phyloP scores from a whole-genome alignment of 30 jellyfish, hydroid and myxozoan species.

The Catostylus mosaicus region DNA sequence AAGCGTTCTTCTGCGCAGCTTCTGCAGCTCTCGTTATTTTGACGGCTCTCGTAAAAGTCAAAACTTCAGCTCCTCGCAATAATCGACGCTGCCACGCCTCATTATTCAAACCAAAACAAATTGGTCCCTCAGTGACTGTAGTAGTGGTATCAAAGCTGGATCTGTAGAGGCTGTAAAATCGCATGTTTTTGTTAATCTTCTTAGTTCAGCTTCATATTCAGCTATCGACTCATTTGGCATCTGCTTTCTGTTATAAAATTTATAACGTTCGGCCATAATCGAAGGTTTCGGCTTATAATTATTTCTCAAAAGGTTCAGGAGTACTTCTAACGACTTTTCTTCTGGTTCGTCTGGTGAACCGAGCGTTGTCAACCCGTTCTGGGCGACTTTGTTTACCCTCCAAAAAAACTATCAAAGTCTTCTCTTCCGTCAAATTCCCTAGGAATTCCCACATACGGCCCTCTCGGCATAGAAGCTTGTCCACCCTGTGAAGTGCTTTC shows the following conservation, averaged over 20 bases:
- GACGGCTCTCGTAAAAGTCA: conserved; percentile 54
- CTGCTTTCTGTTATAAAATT: conserved; percentile 68
- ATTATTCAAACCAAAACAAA: background rate
- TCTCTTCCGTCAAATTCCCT: too few species aligned
- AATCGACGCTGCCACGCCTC: conserved; percentile 34
- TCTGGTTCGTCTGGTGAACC: too few species aligned
- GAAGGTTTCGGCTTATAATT: conserved; percentile 62
- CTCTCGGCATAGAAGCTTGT: too few species aligned
- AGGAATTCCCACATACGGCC: too few species aligned
- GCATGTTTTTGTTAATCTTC: conserved; percentile 59
- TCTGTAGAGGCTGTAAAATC: conserved; percentile 64
- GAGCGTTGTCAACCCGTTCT: too few species aligned
- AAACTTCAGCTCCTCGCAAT: conserved; percentile 54
- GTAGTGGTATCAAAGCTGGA: conserved; percentile 25
- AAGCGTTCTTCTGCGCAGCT: conserved; percentile 45
- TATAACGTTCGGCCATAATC: conserved; percentile 67
- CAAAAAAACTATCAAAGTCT: too few species aligned
- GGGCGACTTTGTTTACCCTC: too few species aligned
- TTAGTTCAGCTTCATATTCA: conserved; percentile 55
- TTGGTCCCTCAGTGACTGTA: background rate
- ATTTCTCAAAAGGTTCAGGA: conserved; percentile 47
- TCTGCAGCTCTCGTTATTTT: conserved; percentile 36
- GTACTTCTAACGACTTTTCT: too few species aligned
- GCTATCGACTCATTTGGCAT: conserved; percentile 20
- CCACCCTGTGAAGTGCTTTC: too few species aligned